Base-by-base conservation (phyloP, 2,113 vertebrate genomes). In the Rhea americana region DNA sequence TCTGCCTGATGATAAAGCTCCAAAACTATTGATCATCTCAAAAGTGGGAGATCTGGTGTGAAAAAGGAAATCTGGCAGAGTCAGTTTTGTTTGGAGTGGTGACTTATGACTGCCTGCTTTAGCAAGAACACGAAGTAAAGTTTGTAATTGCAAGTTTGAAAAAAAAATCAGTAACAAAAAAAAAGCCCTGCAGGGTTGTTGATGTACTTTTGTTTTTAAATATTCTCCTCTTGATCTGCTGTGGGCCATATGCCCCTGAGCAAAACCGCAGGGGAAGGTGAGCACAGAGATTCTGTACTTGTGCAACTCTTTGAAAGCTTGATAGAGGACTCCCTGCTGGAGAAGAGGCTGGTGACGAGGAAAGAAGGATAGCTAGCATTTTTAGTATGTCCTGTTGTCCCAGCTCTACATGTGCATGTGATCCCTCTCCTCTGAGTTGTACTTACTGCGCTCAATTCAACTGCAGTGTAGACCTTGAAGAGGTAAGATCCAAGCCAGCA, bases 331-430 rank as follows among this genome's bases (percentile, higher is more conserved):
- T 82, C 25, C 12, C 11, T 45, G 30, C 48, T 4, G 2, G 22
- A 63, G n/a, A 4, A 17, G 39, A 26, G 68, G 11, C 11, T 82
- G 30, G 20, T 28, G 5, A 13, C 30, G 43, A 4, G 53, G 30
- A 7, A 78, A 82, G 6, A 20, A 13, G 22, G 9, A 8, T 14
- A 77, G 7, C 11, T 17, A 39, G 4, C 3, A 14, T 67, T 82
- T 94, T 77, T 70, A 66, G 43, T 21, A 80, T 11, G 55, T 6
- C 16, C 4, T 45, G 12, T 5, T 25, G 4, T 67, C 50, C 24
- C 28, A 37, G 5, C 50, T 61, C 35, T 32, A 51, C 19, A 26
- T 47, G 2, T 1, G 1, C 21, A 12, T 2, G 0, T 7, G 13
- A 47, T 28, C 14, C 35, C 7, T 62, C 7, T 65, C 24, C 26